Base-by-base conservation (phyloP, 2,113 vertebrate genomes). In the Nansenia antarctica region DNA sequence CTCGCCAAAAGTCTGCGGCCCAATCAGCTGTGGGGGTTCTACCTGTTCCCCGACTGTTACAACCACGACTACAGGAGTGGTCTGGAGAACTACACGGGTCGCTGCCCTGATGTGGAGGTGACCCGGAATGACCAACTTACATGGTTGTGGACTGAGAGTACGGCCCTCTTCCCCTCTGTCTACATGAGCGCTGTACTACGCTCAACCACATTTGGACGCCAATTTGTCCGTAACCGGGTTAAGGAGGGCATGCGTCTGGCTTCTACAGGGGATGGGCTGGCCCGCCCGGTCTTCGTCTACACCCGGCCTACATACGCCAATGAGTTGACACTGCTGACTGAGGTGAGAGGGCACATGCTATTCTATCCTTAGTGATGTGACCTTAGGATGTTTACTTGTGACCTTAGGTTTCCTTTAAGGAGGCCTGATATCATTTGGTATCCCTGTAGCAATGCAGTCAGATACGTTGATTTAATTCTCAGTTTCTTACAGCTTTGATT, bases 11-110 rank as follows among this genome's bases (percentile, higher is more conserved):
- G 20, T 35, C 66, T 90, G 58, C 87, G 91, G 9, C 92, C 92
- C 5, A 72, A 90, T 5, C 92, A 93, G 9, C 80, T 92, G 26
- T 95, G 94, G 94, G 94, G 94, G 14, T 94, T 92, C 81, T 94
- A 94, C 74, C 83, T 94, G 62, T 95, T 94, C 81, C 94, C 94
- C 0, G 93, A 95, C 71, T 95, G 94, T 77, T 95, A 95, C 76
- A 95, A 95, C 84, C 92, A 94, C 22, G 81, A 94, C 72, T 95
- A 94, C 83, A 86, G 67, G 74, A 81, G n/a, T 7, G 81, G 68
- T 20, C 76, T 90, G 66, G 67, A 82, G 18, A 86, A 82, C 78
- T 94, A 93, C 85, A 91, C 90, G 0, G 94, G 94, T 8, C 88
- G 64, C 45, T 95, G 94, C 62, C 94, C 94, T 0, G 20, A 8